These are phyloP conservation scores for Cnemophilus loriae DNA, from an alignment of 2,113 vertebrate species.

Conservation along the genomic window DNA sequence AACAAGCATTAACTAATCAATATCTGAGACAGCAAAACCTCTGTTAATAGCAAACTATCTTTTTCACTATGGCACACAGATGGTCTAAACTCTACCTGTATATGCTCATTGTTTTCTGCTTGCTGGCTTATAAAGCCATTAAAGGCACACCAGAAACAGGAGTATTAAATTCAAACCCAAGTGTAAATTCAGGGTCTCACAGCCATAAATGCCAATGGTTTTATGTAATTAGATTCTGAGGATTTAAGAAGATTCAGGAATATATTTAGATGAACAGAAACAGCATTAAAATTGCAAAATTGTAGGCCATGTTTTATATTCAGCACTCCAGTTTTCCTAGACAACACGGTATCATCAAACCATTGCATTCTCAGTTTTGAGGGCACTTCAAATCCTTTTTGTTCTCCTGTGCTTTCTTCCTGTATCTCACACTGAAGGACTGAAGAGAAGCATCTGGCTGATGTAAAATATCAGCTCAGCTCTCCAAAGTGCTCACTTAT, in stretches of 20 bases:
- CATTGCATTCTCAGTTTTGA: neutral
- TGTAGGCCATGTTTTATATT: neutral
- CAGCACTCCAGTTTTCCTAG: neutral
- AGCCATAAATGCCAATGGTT: neutral
- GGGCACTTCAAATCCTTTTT: neutral
- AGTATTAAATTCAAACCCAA: neutral
- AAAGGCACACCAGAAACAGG: neutral
- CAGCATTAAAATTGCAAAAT: neutral
- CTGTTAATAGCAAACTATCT: neutral
- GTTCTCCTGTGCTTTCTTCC: neutral
- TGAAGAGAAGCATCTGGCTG: neutral
- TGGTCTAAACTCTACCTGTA: neutral
- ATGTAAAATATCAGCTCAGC: neutral
- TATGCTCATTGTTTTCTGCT: neutral
- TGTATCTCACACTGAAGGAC: neutral
- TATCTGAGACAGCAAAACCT: neutral
- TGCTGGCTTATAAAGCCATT: neutral
- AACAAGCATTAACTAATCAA: slow-evolving; percentile 8
- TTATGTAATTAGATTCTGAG: neutral
- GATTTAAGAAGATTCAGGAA: neutral
- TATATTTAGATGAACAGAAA: neutral
- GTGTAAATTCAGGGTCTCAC: neutral
- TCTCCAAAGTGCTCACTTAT: neutral
- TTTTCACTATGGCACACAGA: neutral
- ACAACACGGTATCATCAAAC: neutral